Conservation (phyloP, 2,888 invertebrate genomes). For the Eulithis prunata region DNA sequence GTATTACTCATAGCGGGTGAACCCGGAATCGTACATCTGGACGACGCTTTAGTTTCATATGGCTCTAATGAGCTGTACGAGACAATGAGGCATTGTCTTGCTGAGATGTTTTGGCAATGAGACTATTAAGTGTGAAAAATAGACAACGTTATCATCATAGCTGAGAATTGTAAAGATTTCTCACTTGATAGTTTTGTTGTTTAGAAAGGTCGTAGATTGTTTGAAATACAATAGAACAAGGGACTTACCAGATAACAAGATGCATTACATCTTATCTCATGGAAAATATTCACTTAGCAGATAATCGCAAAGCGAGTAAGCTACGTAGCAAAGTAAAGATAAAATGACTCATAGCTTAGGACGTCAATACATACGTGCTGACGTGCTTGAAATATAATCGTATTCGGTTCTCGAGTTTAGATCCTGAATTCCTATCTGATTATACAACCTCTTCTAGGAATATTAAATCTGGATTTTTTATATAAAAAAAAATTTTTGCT, state of each 20-base stretch:
- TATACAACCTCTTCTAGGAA: slow-evolving; percentile 47
- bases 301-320: slow-evolving; percentile 13
- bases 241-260: slow-evolving; percentile 36
- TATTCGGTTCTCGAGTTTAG: slow-evolving; percentile 39
- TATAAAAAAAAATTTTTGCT: slow-evolving; percentile 24
- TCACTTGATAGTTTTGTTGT: slow-evolving; percentile 34
- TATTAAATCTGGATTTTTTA: slow-evolving; percentile 25
- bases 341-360: slow-evolving; percentile 51
- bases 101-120: slow-evolving; percentile 30
- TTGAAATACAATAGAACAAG: slow-evolving; percentile 34
- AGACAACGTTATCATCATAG: slow-evolving; percentile 30
- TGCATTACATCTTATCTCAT: slow-evolving; percentile 38
- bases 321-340: slow-evolving; percentile 37
- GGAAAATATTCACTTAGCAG: slow-evolving; percentile 35
- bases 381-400: slow-evolving; percentile 43
- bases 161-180: slow-evolving; percentile 38
- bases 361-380: slow-evolving; percentile 46
- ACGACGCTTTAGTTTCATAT: slow-evolving; percentile 38
- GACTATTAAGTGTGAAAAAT: slow-evolving; percentile 27
- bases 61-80: slow-evolving; percentile 34
- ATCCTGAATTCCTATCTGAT: slow-evolving; percentile 53
- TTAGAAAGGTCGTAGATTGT: slow-evolving; percentile 19
- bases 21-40: slow-evolving; percentile 73
- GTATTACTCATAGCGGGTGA: slow-evolving; percentile 77
- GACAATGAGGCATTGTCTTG: slow-evolving; percentile 41